Evolutionary conservation across 2,888 invertebrate genomes (phyloP), one percentile per base, ranked within the genome.

Genomic region (Eueremaeus valkanovi): DNA sequence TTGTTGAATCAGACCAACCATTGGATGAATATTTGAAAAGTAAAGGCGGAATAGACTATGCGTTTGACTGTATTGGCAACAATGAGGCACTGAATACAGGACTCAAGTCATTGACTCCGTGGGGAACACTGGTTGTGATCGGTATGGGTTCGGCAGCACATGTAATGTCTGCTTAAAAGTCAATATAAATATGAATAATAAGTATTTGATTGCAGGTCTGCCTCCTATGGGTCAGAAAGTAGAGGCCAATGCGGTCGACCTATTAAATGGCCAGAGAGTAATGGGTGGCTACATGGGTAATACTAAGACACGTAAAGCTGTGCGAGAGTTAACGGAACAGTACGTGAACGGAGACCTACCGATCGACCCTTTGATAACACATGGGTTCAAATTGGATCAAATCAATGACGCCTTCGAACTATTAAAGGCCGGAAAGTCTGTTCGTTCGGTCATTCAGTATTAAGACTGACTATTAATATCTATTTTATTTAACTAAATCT

Each of bases 391-490:
- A 36, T 72, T 75, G 51, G 75, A 70, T 45, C 36, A 75, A 49
- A 70, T 75, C 24, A 75, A 75, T 70, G 70, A 75, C 51, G 75
- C 70, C 9, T 70, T 75, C n/a, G 68, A 75, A 49, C 27, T 68
- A 18, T 24, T 75, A 6, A 68, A 49, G 49, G 24, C 66, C 8
- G 75, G 75, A 31, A 75, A 75, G 49, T 24, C 18, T 58, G 33
- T 75, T 21, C 70, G 75, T 18, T 70, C 70, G 21, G 33, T 75
- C 29, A 75, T 74, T 36, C 63, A 61, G 21, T 63, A 61, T 73
- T 49, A 45, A n/a, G n/a, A n/a, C n/a, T n/a, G n/a, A n/a, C n/a
- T n/a, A n/a, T n/a, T n/a, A n/a, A n/a, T n/a, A n/a, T n/a, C n/a
- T n/a, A n/a, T n/a, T n/a, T n/a, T n/a, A n/a, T n/a, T n/a, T n/a